These are phyloP conservation scores for Acanthornis magna DNA, from an alignment of 2,797 vertebrate genomes.

Conservation along the genomic window DNA sequence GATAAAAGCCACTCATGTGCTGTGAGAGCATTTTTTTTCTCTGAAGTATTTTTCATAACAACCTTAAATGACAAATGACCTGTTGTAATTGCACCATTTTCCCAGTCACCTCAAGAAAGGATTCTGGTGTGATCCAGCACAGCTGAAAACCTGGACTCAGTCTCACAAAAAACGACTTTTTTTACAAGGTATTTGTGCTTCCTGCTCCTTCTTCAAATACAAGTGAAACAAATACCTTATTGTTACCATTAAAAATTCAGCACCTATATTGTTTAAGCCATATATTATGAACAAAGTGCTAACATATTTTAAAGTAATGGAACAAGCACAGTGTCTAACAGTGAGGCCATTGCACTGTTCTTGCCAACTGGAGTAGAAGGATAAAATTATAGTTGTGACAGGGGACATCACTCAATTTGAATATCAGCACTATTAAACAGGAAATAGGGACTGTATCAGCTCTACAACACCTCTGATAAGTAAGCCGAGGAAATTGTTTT, in stretches of 20 bases:
- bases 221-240: neutral
- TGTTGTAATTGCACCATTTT: neutral
- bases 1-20: neutral
- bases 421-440: constrained; percentile 1
- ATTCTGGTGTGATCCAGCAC: neutral
- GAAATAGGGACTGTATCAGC: neutral
- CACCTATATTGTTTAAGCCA: neutral
- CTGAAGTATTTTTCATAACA: neutral
- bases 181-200: neutral
- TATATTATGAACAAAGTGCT: neutral
- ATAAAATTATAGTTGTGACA: constrained; percentile 27
- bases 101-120: neutral
- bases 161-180: neutral
- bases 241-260: constrained; percentile 25
- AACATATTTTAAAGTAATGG: constrained; percentile 29
- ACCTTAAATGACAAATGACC: neutral
- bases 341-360: neutral
- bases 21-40: neutral
- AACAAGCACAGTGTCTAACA: neutral
- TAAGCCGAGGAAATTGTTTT: neutral
- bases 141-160: neutral
- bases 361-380: neutral
- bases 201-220: neutral
- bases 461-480: neutral
- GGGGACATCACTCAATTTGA: neutral